These are phyloP conservation scores for Nasonovia ribisnigri DNA, from an alignment of 2,888 invertebrate species.

Conservation along the genomic window DNA sequence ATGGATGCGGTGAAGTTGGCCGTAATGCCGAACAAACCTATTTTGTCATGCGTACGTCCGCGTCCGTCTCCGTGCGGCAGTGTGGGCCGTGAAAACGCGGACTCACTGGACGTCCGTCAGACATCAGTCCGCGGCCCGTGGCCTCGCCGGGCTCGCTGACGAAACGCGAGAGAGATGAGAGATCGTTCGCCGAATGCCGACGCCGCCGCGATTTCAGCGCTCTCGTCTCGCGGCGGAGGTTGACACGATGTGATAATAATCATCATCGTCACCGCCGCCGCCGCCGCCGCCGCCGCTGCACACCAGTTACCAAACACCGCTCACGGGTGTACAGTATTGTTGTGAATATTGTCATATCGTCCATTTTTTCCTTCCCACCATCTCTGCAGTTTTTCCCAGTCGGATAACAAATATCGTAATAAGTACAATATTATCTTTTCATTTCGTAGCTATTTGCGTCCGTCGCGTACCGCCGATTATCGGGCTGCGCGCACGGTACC, in stretches of 20 bases:
- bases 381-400: neutral
- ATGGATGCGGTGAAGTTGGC: no score
- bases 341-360: neutral
- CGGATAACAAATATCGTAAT: neutral
- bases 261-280: neutral
- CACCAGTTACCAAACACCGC: neutral
- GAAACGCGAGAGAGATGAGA: neutral
- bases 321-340: neutral
- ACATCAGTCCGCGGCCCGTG: no score
- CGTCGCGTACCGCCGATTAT: neutral
- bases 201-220: constrained; percentile 7
- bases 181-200: neutral
- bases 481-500: neutral
- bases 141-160: neutral
- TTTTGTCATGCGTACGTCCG: no score
- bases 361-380: neutral
- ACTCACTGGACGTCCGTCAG: no score
- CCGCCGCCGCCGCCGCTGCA: neutral
- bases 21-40: no score
- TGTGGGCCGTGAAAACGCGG: no score
- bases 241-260: neutral
- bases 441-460: neutral
- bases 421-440: neutral
- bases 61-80: no score
- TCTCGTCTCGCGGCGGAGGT: neutral